Evolutionary conservation across 2,797 vertebrate genomes (phyloP).

Genomic region (Perdix hodgsoniae): DNA sequence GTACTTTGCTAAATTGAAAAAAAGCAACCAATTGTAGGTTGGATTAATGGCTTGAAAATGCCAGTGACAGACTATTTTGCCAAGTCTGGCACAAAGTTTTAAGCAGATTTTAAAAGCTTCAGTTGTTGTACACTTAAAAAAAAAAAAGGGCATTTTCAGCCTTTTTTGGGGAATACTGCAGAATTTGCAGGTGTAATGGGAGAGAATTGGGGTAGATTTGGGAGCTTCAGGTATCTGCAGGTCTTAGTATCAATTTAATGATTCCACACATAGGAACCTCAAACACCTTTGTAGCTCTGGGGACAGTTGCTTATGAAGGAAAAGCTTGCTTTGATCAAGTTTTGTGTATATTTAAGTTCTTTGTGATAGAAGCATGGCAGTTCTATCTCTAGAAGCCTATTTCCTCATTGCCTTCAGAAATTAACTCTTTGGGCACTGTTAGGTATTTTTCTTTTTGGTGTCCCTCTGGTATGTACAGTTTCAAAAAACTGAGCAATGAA

Average conservation of each 20-base stretch:
- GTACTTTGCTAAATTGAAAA: not conserved
- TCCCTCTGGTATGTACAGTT: not conserved
- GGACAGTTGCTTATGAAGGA: not conserved
- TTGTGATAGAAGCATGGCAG: not conserved
- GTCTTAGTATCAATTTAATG: not conserved
- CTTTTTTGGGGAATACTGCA: not conserved
- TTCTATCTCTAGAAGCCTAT: constrained; percentile 10
- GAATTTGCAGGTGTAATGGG: not conserved
- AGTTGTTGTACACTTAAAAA: not conserved
- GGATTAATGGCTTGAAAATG: not conserved
- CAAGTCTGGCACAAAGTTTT: not conserved
- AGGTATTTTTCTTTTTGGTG: not conserved
- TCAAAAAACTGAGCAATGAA: not conserved
- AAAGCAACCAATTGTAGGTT: not conserved
- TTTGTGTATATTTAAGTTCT: constrained; percentile 17
- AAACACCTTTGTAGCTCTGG: fast-evolving
- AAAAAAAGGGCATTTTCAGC: too few species aligned
- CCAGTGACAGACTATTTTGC: not conserved
- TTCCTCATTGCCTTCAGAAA: not conserved
- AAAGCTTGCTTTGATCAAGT: not conserved
- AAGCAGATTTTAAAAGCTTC: not conserved
- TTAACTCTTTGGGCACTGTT: not conserved
- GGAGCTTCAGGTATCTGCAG: not conserved
- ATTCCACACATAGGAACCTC: not conserved
- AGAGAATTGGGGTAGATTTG: not conserved